These are phyloP conservation scores for Stenurella melanura DNA, from an alignment of 2,888 invertebrate species.

Conservation along the genomic window DNA sequence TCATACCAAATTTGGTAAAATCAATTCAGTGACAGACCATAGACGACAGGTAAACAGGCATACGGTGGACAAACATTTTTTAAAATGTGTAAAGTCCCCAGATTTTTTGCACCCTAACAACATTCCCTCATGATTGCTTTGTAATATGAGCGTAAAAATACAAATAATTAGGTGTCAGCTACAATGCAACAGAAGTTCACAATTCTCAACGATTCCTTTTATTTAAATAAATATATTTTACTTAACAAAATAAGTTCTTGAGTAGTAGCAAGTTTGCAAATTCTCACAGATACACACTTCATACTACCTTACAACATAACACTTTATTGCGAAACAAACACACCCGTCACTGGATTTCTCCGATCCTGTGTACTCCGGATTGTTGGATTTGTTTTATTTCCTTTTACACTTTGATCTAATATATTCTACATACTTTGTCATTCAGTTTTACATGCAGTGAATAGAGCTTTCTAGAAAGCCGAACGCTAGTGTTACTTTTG, in stretches of 20 bases:
- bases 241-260: background rate
- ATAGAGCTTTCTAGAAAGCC: background rate
- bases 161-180: no score
- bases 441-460: conserved; percentile 8
- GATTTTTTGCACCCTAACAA: no score
- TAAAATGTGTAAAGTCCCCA: no score
- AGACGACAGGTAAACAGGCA: no score
- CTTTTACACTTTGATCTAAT: conserved; percentile 17
- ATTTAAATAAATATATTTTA: background rate
- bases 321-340: conserved; percentile 23
- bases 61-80: no score
- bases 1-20: no score
- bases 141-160: no score
- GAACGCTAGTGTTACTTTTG: background rate
- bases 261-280: background rate
- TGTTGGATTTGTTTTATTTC: conserved; percentile 21
- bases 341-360: conserved; percentile 5
- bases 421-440: background rate
- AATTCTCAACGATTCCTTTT: no score
- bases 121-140: no score
- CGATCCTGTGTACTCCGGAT: conserved; percentile 8
- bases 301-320: background rate
- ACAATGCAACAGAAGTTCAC: no score
- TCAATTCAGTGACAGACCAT: no score
- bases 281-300: background rate